Evolutionary conservation across 2,888 invertebrate species (phyloP), one percentile per base, ranked within the genome.

Genomic region (Mamestra brassicae): DNA sequence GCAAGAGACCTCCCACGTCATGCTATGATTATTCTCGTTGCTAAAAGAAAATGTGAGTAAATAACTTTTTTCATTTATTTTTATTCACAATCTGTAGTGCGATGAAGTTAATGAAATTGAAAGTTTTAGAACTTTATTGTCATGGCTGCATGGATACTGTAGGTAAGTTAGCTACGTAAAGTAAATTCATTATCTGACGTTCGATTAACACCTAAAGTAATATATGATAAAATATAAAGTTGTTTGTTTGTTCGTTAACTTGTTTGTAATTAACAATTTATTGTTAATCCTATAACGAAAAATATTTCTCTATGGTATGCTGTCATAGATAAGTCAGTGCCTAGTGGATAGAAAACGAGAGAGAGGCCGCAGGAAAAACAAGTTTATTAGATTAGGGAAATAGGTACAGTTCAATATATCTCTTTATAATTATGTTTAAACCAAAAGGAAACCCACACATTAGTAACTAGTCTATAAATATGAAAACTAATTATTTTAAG

Each of bases 1-100:
- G 83, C 88, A 85, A 84, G 85, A 81, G 87, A 88, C 72, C 80
- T 76, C 86, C 72, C 84, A 85, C 91, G 90, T 92, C 91, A 90
- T 70, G 64, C 77, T 83, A 85, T 88, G 89, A 89, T 90, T 89
- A 90, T 89, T 85, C 76, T 80, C 63, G 82, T 79, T 71, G 81
- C 76, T 88, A 83, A 85, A 87, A 89, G 88, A 87, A 89, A 87
- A 89, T 81, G 75, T 68, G 60, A 78, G 78, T 69, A 62, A 80
- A 85, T 89, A 89, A 86, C 87, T 88, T 88, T 88, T 87, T 87
- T 88, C 85, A 89, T 89, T 82, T 86, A 85, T 74, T 85, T 88
- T 84, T 85, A 88, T 89, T 88, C 86, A 88, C 84, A 90, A 90
- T 90, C 89, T 90, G 84, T 71, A 70, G 76, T 68, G 75, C 55